phyloP scores from a whole-genome alignment of 2,113 vertebrate species.

The Felis chaus region DNA sequence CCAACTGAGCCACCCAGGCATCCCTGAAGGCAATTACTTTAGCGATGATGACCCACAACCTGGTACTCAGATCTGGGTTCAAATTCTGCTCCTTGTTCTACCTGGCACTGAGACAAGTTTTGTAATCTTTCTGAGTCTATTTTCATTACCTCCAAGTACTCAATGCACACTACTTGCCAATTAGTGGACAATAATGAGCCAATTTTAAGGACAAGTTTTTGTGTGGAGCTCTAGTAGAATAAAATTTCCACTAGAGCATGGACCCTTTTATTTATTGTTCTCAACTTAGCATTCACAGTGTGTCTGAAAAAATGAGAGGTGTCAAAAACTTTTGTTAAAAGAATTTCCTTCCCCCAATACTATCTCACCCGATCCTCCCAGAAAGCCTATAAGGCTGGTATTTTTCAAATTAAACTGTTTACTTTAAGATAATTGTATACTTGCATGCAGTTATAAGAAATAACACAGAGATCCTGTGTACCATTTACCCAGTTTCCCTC shows the following conservation, averaged over 20 bases:
- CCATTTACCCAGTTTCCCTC: background rate
- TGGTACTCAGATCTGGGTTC: background rate
- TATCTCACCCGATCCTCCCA: background rate
- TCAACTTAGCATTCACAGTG: background rate
- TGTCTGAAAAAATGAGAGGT: background rate
- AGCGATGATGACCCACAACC: background rate
- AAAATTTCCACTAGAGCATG: too few relatives aligned
- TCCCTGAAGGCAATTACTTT: background rate
- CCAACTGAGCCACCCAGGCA: too few relatives aligned
- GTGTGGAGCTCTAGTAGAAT: background rate
- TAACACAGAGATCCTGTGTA: background rate
- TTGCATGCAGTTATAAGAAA: background rate
- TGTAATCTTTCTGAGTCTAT: background rate
- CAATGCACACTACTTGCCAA: too few relatives aligned
- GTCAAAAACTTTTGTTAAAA: background rate
- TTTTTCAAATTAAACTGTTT: background rate
- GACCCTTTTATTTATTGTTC: background rate
- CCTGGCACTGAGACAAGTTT: background rate
- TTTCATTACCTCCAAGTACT: background rate
- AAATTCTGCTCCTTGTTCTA: background rate
- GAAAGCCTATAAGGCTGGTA: background rate
- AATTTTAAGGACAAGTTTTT: background rate
- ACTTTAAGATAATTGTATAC: background rate
- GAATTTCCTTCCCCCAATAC: background rate
- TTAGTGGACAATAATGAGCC: too few relatives aligned